Base-by-base conservation (phyloP, 2,888 invertebrate species). In the Agriopis marginaria region DNA sequence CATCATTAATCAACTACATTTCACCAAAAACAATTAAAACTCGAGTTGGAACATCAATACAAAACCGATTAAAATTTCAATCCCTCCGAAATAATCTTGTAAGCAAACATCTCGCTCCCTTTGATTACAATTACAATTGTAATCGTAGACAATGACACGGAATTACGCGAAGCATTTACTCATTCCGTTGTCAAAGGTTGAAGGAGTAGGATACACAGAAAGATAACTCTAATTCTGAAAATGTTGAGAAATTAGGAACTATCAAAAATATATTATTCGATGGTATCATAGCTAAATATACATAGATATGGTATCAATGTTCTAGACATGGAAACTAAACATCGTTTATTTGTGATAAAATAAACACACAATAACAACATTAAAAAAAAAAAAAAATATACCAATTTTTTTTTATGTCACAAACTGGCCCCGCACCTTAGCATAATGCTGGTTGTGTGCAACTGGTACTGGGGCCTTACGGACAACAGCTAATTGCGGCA, bases 51-150 rank as follows among this genome's bases (percentile, higher is more conserved):
- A 72, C 72, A 70, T 68, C 71, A 76, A 74, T 76, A 74, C 70
- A 71, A 74, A 76, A 73, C 70, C 73, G 72, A 72, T 77, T 74
- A 73, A 78, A 76, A 76, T 75, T 75, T 74, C 71, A 70, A 74
- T 75, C 63, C 56, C 51, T 60, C 56, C 51, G 66, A 71, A 73
- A 74, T 74, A 72, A 74, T 75, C 73, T 68, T 68, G 75, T 55
- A 69, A 51, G 72, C 71, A 75, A 76, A 76, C 71, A 72, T 58
- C 71, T 53, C 66, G 66, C 64, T 74, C 72, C 70, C 74, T 78
- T 79, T 80, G 80, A 81, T 81, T 80, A 80, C 77, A 79, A 76
- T 79, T 79, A 80, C 77, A 78, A 76, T 79, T 79, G 79, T 80
- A 79, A 79, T 79, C 73, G 76, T 70, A 70, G 77, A 76, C 77